Evolutionary conservation across 2,113 vertebrate genomes (phyloP), one percentile per base, ranked within the genome.

Genomic region (Hyperopisus bebe): DNA sequence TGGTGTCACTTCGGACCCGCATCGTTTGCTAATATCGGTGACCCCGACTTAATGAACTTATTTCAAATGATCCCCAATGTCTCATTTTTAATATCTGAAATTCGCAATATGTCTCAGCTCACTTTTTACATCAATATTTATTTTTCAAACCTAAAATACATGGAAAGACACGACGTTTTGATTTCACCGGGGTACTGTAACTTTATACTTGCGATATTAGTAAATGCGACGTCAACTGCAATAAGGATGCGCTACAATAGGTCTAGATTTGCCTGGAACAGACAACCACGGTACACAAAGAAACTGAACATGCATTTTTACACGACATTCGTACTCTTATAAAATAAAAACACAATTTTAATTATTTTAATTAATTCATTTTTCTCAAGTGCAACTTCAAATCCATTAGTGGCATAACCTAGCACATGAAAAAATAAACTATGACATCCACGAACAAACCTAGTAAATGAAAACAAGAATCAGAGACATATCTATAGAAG

Each of bases 1-100:
- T 92, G 92, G 93, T 91, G 7, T 58, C 55, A 15, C 83, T 92
- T 91, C 92, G 84, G 92, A 88, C 90, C 90, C 91, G 58, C 89
- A 80, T 42, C 11, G 74, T 80, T 80, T 35, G 35, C 74, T 80
- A 17, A 80, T 80, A 5, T 42, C 6, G 13, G 15, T 80, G 74
- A 80, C 15, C 35, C 35, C 31, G 74, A 80, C 74, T 17, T 77
- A 13, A 74, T 74, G 31, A 35, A n/a, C 1, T 77, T 17, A 77
- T 77, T 77, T 39, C 11, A 77, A 39, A 17, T 19, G 31, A 77
- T 19, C 70, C 31, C 11, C 5, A 42, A 80, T 42, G 35, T 80
- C 35, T 21, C 35, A 39, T 6, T 80, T 80, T 17, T 42, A 80
- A 80, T 17, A 42, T 80, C 19, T 19, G 5, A 42, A 80, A 80